A percentile compares a stretch with the other conserved stretches of the same genome.
Conservation (phyloP, 2,797 vertebrate species). For the Cetoscarus ocellatus region DNA sequence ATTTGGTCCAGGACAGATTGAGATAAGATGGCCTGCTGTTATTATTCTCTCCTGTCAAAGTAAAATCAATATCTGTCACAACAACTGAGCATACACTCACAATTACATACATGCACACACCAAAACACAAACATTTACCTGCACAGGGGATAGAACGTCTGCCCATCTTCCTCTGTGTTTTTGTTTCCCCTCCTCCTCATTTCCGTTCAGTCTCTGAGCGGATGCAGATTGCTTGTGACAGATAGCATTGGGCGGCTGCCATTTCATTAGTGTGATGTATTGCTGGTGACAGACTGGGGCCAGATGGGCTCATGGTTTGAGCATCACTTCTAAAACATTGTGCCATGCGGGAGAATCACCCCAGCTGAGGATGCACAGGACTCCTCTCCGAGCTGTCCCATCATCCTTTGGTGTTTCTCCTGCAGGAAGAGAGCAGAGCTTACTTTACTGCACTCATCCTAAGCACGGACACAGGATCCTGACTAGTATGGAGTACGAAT, state of each 20-base stretch:
- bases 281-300: conserved; percentile 47
- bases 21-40: conserved; percentile 35
- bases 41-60: conserved; percentile 53
- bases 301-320: conserved; percentile 47
- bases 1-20: conserved; percentile 38
- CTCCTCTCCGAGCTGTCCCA: conserved; percentile 25
- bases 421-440: conserved; percentile 5
- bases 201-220: conserved; percentile 50
- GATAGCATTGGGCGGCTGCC: conserved; percentile 61
- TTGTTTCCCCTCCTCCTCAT: conserved; percentile 48
- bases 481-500: background rate
- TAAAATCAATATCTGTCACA: conserved; percentile 54
- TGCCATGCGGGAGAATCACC: conserved; percentile 23
- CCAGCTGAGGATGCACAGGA: conserved; percentile 13
- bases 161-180: conserved; percentile 28
- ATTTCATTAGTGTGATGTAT: conserved; percentile 76
- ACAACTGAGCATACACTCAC: conserved; percentile 22
- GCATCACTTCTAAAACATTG: conserved; percentile 43
- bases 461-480: background rate
- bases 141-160: conserved; percentile 31
- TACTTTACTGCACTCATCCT: conserved; percentile 17
- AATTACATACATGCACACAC: conserved; percentile 15
- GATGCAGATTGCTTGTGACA: conserved; percentile 72
- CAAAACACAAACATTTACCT: conserved; percentile 32
- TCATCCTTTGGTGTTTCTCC: conserved; percentile 1